These are phyloP conservation scores for Morone chrysops DNA, from an alignment of 2,113 vertebrate species.

Conservation along the genomic window DNA sequence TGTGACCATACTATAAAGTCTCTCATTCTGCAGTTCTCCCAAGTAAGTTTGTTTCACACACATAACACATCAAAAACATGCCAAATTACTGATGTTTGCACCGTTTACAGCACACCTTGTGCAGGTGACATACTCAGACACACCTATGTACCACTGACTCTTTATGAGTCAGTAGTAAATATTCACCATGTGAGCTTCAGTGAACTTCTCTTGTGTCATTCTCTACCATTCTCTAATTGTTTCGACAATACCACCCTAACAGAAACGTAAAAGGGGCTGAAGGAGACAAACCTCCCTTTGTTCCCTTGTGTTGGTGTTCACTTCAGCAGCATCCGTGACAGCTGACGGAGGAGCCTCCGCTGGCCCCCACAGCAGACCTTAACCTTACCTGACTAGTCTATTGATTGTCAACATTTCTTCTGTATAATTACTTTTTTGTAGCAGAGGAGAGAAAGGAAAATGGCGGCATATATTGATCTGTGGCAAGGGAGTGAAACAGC, in stretches of 20 bases:
- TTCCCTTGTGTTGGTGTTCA: constrained; percentile 68
- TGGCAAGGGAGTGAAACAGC: constrained; percentile 85
- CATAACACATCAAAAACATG: background rate
- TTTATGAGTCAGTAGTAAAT: no score
- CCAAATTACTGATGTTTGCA: background rate
- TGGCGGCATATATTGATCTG: constrained; percentile 93
- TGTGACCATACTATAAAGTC: constrained; percentile 2
- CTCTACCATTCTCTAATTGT: constrained; percentile 56
- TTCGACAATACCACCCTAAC: constrained; percentile 47
- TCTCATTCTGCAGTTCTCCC: background rate
- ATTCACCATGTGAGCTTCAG: background rate
- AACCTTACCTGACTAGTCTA: constrained; percentile 88
- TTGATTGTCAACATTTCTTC: constrained; percentile 95
- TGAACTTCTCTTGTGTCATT: constrained; percentile 2
- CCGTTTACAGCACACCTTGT: background rate
- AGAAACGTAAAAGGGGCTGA: constrained; percentile 65
- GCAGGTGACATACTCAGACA: background rate
- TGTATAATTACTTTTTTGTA: constrained; percentile 96
- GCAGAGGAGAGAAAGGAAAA: constrained; percentile 74
- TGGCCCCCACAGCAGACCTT: constrained; percentile 76
- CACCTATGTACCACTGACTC: background rate
- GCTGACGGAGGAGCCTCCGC: constrained; percentile 77
- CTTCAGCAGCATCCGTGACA: constrained; percentile 80
- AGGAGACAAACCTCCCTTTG: constrained; percentile 77
- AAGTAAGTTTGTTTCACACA: background rate